Evolutionary conservation across 2,797 vertebrate genomes (phyloP).

Genomic region (Carcharodon carcharias): DNA sequence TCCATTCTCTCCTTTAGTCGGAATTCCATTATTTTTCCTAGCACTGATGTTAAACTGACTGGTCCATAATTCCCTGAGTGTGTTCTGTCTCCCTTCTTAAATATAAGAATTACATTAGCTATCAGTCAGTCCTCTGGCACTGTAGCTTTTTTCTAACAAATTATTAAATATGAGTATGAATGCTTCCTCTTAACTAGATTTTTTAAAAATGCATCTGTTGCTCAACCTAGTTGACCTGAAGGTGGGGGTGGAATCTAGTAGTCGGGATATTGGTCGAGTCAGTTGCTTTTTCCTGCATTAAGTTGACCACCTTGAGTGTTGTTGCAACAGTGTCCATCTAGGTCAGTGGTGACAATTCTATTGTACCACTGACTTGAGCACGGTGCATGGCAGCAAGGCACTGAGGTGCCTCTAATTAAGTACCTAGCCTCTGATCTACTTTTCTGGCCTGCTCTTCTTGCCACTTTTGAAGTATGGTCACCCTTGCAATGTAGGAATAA

Average conservation of each 20-base stretch:
- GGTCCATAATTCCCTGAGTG: background rate
- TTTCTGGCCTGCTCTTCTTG: background rate
- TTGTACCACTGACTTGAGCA: background rate
- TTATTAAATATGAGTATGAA: background rate
- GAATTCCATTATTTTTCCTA: too few species aligned
- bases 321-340: background rate
- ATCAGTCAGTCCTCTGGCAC: background rate
- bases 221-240: background rate
- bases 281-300: background rate
- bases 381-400: background rate
- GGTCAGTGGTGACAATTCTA: too few species aligned
- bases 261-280: background rate
- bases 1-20: too few species aligned
- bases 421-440: background rate
- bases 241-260: background rate
- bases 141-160: background rate
- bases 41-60: too few species aligned
- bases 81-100: background rate
- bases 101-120: background rate
- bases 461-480: background rate
- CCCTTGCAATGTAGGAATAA: background rate
- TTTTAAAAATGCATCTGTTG: background rate
- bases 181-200: background rate
- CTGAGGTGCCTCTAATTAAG: too few species aligned
- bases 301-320: background rate